Conservation (phyloP, 1,140 invertebrate genomes). For the Cyclina sinensis region DNA sequence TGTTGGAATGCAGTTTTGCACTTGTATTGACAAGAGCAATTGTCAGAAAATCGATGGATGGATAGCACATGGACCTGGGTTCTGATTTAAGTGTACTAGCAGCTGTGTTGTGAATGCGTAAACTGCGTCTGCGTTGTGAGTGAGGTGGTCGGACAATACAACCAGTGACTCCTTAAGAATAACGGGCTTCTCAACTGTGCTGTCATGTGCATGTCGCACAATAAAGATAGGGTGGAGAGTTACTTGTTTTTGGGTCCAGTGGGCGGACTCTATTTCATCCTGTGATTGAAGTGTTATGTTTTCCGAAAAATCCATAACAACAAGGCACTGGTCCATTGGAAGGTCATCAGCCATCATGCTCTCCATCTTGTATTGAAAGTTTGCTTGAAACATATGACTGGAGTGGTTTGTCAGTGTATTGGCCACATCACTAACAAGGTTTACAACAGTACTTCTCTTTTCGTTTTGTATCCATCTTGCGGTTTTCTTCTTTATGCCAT, state of each 20-base stretch:
- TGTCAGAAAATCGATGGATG: slow-evolving; percentile 41
- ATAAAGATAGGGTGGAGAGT: slow-evolving; percentile 41
- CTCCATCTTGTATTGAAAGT: slow-evolving; percentile 40
- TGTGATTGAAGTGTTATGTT: background rate
- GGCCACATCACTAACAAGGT: slow-evolving; percentile 16
- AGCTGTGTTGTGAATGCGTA: slow-evolving; percentile 1
- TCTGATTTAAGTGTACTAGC: slow-evolving; percentile 2
- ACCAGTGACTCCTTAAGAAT: slow-evolving; percentile 30
- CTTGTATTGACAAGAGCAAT: slow-evolving; percentile 38
- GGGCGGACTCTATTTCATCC: slow-evolving; percentile 43
- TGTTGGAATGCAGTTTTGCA: slow-evolving; percentile 30
- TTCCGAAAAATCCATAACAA: slow-evolving; percentile 39
- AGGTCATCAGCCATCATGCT: background rate
- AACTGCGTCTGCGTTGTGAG: slow-evolving; percentile 9
- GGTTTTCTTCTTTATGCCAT: slow-evolving; percentile 15
- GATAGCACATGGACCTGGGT: background rate
- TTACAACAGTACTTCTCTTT: background rate
- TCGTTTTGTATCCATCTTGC: background rate
- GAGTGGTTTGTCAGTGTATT: background rate
- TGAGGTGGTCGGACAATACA: slow-evolving; percentile 31
- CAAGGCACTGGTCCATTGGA: slow-evolving; percentile 17
- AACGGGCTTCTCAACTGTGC: slow-evolving; percentile 2
- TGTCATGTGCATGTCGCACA: background rate
- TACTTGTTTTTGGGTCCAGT: slow-evolving; percentile 53
- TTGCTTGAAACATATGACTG: background rate